Base-by-base conservation (phyloP, 2,797 vertebrate species). In the Coregonus suidteri region DNA sequence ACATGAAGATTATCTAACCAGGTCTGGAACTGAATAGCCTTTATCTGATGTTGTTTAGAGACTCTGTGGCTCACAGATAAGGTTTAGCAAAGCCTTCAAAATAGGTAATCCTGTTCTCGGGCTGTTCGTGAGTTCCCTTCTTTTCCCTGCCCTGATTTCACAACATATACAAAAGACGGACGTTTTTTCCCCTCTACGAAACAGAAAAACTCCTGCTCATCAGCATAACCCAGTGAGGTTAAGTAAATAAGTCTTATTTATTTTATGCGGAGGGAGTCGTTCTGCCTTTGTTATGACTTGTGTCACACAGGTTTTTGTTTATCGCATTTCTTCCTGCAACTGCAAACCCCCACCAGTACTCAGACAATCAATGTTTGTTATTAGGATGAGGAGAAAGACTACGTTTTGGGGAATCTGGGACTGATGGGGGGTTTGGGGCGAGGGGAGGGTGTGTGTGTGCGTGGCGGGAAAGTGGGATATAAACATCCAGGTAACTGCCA, bases 61-160 rank as follows among this genome's bases (percentile, higher is more conserved):
- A 25, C 69, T 79, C 56, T 74, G 79, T 62, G 68, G 68, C 31
- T 76, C 75, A 80, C 75, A 71, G 80, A 87, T 64, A 80, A 80
- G 81, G 70, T 79, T 88, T 69, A 73, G n/a, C 37, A 72, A 69
- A 78, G 77, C 68, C 84, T 87, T 87, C 84, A 87, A 93, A 94
- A 91, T 93, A 93, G 92, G 92, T 91, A 92, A 88, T 87, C 80
- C 78, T 77, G 85, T 84, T 91, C 87, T 83, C 68, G 53, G 52
- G 74, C 74, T 86, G 75, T 7, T 34, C 76, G 78, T 75, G 35
- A 84, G 81, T 71, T 86, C 75, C 83, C 80, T 81, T 79, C 83
- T 83, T 75, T 64, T 11, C 65, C 83, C 85, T 91, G 92, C 83
- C 91, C 91, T 91, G 88, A 90, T 89, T 92, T 91, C 88, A 82